Percentiles rank a stretch among this genome's conserved stretches.
These are phyloP conservation scores for Theristus sp. DNA, from an alignment of 2,888 invertebrate genomes.

Conservation along the genomic window DNA sequence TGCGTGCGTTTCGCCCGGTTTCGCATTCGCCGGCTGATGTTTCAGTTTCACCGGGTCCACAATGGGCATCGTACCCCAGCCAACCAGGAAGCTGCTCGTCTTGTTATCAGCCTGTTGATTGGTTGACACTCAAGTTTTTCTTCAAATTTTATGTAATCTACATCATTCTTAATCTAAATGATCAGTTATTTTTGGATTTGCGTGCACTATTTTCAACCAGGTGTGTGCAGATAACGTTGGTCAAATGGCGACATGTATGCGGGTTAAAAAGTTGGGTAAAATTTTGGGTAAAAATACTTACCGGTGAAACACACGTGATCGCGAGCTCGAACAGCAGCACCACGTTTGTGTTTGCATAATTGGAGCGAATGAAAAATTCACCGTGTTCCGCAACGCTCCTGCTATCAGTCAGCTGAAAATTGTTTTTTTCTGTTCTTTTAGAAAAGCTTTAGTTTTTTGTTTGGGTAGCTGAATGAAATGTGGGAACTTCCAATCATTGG, in stretches of 20 bases:
- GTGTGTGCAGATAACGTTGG: too few species aligned
- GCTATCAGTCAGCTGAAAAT: not conserved
- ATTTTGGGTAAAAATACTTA: too few species aligned
- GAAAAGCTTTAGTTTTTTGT: not conserved
- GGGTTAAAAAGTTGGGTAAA: too few species aligned
- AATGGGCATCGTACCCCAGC: not conserved
- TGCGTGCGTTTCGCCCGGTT: not conserved
- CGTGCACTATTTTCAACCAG: too few species aligned
- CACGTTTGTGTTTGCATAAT: constrained; percentile 1
- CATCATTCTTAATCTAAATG: too few species aligned
- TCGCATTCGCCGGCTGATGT: not conserved
- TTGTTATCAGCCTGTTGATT: not conserved
- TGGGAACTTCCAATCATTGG: too few species aligned
- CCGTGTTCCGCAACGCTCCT: not conserved
- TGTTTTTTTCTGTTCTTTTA: not conserved
- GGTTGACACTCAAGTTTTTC: too few species aligned
- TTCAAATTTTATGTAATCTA: too few species aligned
- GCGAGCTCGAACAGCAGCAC: constrained; percentile 1
- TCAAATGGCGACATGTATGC: too few species aligned
- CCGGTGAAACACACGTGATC: not conserved
- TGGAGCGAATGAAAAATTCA: constrained; percentile 3
- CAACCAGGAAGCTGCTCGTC: not conserved
- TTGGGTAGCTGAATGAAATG: too few species aligned
- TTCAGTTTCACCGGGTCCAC: too few species aligned
- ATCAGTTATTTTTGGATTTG: too few species aligned